phyloP scores from a whole-genome alignment of 2,888 invertebrate species.

The Mesochorus sp. region DNA sequence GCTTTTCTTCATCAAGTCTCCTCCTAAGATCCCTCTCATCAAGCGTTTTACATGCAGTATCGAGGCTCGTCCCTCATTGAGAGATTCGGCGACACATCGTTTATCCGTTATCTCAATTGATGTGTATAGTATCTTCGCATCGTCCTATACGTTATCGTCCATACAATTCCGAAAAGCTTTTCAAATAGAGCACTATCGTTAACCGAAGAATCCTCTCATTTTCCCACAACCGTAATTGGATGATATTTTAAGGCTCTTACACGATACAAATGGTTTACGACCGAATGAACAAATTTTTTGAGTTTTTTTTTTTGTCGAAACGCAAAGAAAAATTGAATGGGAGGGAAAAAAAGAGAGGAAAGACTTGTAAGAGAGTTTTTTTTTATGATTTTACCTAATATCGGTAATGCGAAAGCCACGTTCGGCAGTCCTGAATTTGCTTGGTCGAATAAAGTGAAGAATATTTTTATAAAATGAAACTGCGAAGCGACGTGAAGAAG shows the following conservation, averaged over 20 bases:
- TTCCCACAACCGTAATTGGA: too few species aligned
- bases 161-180: too few species aligned
- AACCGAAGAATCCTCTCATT: not conserved
- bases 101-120: slow-evolving; percentile 74
- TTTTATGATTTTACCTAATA: slow-evolving; percentile 52
- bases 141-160: too few species aligned
- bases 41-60: slow-evolving; percentile 49
- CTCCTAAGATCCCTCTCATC: slow-evolving; percentile 53
- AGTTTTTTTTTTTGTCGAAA: too few species aligned
- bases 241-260: too few species aligned
- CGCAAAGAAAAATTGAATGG: too few species aligned
- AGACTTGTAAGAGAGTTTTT: not conserved
- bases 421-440: slow-evolving; percentile 47
- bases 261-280: too few species aligned
- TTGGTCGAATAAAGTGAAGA: slow-evolving; percentile 44
- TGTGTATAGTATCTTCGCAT: too few species aligned
- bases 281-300: too few species aligned
- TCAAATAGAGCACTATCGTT: too few species aligned
- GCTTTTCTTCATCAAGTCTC: not conserved
- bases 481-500: slow-evolving; percentile 50
- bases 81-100: slow-evolving; percentile 71
- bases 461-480: slow-evolving; percentile 29
- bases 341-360: not conserved
- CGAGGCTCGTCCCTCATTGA: slow-evolving; percentile 63
- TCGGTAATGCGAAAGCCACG: slow-evolving; percentile 57